Conservation (phyloP, 2,113 vertebrate species). For the Menidia beryllina region DNA sequence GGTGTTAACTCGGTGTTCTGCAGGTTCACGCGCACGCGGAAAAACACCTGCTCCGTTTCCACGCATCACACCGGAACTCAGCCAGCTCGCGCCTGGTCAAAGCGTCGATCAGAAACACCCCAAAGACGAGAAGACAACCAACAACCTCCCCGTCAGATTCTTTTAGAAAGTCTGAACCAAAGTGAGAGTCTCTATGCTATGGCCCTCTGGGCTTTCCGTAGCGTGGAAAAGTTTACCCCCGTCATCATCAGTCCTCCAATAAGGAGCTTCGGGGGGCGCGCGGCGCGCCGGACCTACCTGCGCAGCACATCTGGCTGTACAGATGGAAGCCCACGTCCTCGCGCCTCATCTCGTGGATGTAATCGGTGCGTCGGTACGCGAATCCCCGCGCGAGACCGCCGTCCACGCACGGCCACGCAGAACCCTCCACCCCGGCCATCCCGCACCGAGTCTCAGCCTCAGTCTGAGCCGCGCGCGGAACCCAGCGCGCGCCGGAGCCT, state of each 20-base stretch:
- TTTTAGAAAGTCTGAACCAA: too few species aligned
- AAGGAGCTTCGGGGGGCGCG: conserved; percentile 21
- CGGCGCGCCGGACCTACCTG: conserved; percentile 71
- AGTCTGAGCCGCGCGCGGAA: conserved; percentile 29
- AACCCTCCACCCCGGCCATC: conserved; percentile 56
- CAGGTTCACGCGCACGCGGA: too few species aligned
- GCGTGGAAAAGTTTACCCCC: conserved; percentile 41
- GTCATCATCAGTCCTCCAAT: conserved; percentile 47
- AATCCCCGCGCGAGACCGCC: conserved; percentile 22
- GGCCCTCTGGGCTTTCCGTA: conserved; percentile 1
- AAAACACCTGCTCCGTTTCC: too few species aligned
- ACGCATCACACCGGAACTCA: too few species aligned
- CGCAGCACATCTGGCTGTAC: conserved; percentile 83
- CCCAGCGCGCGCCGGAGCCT: conserved; percentile 6
- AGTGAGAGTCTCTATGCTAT: too few species aligned
- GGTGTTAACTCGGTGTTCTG: too few species aligned
- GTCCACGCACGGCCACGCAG: conserved; percentile 34
- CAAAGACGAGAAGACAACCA: too few species aligned
- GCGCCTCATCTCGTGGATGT: conserved; percentile 82
- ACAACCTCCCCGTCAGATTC: too few species aligned
- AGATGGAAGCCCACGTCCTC: conserved; percentile 76
- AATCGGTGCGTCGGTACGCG: conserved; percentile 66
- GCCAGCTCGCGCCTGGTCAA: too few species aligned
- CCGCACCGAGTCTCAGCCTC: not conserved
- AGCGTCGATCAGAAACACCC: too few species aligned